Conservation (phyloP, 2,797 vertebrate species). For the Leptatherina wallacei region DNA sequence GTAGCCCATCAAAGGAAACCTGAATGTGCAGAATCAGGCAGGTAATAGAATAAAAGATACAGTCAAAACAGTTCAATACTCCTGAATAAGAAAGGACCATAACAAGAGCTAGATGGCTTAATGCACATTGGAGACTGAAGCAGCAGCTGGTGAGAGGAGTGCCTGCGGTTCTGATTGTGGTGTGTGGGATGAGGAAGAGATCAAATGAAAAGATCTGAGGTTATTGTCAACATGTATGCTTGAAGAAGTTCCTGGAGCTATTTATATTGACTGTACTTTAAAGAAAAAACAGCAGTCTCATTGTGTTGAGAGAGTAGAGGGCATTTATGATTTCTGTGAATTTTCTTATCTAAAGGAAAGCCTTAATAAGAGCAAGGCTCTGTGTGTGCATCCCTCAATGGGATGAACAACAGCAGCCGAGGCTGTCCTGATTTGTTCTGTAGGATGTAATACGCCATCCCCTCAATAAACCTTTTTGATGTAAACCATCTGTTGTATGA, state of each 20-base stretch:
- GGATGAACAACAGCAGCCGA: slow-evolving; percentile 14
- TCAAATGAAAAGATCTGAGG: slow-evolving; percentile 50
- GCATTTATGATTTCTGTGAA: slow-evolving; percentile 19
- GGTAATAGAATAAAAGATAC: slow-evolving; percentile 17
- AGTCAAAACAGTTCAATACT: slow-evolving; percentile 16
- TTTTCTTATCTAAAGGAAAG: slow-evolving; percentile 29
- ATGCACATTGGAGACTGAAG: slow-evolving; percentile 13
- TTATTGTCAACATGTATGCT: slow-evolving; percentile 34
- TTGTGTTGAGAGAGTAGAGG: slow-evolving; percentile 25
- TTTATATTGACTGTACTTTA: slow-evolving; percentile 48
- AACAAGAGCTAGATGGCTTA: slow-evolving; percentile 18
- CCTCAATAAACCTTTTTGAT: slow-evolving; percentile 18
- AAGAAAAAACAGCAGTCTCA: slow-evolving; percentile 27
- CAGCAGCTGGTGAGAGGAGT: slow-evolving; percentile 24
- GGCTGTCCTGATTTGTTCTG: slow-evolving; percentile 16
- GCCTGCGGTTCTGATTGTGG: slow-evolving; percentile 25
- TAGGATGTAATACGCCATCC: slow-evolving; percentile 6
- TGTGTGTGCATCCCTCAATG: slow-evolving; percentile 19
- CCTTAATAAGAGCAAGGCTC: slow-evolving; percentile 23
- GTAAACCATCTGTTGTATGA: slow-evolving; percentile 41
- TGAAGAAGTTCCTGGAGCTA: slow-evolving; percentile 43
- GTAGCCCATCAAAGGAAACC: slow-evolving; percentile 4
- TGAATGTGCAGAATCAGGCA: slow-evolving; percentile 18
- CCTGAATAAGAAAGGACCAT: slow-evolving; percentile 11
- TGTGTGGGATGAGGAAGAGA: slow-evolving; percentile 40